These are phyloP conservation scores for Chloropsis cyanopogon DNA, from an alignment of 2,113 vertebrate species.

Conservation along the genomic window DNA sequence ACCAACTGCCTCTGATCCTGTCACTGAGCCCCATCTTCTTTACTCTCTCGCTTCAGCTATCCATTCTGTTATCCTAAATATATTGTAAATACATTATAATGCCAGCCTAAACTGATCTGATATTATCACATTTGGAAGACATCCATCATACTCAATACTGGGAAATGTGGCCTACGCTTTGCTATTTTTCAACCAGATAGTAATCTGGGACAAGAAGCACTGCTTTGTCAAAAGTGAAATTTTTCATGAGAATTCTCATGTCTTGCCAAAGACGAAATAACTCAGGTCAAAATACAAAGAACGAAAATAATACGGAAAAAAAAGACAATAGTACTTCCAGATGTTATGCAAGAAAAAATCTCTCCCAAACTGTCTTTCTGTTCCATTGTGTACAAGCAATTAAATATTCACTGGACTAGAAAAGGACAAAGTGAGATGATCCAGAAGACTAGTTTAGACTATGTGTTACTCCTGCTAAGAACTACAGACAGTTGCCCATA, in stretches of 20 bases:
- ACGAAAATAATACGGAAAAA: not conserved
- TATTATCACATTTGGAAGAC: not conserved
- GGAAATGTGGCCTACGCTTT: not conserved
- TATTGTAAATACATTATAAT: not conserved
- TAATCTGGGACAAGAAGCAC: not conserved
- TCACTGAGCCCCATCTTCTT: not conserved
- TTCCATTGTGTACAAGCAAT: not conserved
- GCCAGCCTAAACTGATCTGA: not conserved
- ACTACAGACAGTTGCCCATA: not conserved
- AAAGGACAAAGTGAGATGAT: not conserved
- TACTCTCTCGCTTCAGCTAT: not conserved
- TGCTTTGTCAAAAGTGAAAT: not conserved
- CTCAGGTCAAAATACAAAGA: not conserved
- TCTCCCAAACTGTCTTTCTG: not conserved
- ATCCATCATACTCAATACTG: not conserved
- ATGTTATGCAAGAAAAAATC: not conserved
- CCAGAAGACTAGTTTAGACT: not conserved
- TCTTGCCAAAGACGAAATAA: not conserved
- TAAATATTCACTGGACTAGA: not conserved
- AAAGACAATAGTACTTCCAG: not conserved
- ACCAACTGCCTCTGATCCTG: not conserved
- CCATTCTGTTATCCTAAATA: not conserved
- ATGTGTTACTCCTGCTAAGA: not conserved
- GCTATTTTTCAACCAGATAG: not conserved
- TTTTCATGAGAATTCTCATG: not conserved